Evolutionary conservation across 2,888 invertebrate genomes (phyloP), one percentile per base, ranked within the genome.

Genomic region (Dioctria rufipes): DNA sequence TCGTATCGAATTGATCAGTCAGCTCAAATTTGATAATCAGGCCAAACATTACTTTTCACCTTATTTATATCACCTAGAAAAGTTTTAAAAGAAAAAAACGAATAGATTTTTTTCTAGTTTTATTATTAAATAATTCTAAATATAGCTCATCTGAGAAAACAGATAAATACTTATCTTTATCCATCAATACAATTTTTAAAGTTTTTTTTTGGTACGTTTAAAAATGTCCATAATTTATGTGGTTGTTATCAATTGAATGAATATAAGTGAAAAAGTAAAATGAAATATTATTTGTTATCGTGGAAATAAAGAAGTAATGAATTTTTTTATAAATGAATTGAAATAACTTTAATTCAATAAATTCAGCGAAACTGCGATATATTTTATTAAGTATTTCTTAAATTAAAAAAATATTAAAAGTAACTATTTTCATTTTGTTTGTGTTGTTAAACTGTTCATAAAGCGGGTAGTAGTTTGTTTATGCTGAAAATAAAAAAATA

Each of bases 51-150:
- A 25, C 2, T 25, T 25, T 25, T 25, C 25, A 25, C 25, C 25
- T 25, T 25, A 25, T 25, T 25, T 25, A 25, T 25, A 25, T 0
- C 25, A 25, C 25, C 25, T 25, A 25, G 25, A 25, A 25, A 25
- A 25, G 25, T 25, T 25, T 25, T 25, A 25, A 25, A 25, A 25
- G 25, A 25, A 25, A 25, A 25, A 25, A 25, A 25, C 2, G 25
- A 25, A 25, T 25, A n/a, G n/a, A 37, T 42, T 75, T 75, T 75
- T 58, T 61, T 42, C 43, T 75, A 75, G 43, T 75, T 61, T 75
- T 75, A 75, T 75, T 75, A 75, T 75, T 75, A 75, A 75, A 75
- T 75, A 75, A 60, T 42, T 60, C 60, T 75, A 75, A 46, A 75
- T 75, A 60, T 61, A 75, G 42, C 51, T 71, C n/a, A 71, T 11